phyloP scores from a whole-genome alignment of 2,888 invertebrate species.

The Pandemis cinnamomeana region DNA sequence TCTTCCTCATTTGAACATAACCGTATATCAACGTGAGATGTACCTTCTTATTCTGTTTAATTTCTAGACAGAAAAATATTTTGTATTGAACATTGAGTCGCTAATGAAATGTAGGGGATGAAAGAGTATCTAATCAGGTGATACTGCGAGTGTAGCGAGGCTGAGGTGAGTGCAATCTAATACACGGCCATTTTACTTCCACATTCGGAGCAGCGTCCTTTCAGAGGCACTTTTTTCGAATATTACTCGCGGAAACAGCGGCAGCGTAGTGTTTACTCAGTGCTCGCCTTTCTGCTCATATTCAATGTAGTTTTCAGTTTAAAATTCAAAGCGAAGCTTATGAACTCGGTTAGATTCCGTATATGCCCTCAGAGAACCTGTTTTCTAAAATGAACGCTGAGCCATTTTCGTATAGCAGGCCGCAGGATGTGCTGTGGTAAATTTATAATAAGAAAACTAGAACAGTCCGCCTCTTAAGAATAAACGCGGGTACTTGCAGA shows the following conservation, averaged over 20 bases:
- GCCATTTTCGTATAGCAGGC: constrained; percentile 52
- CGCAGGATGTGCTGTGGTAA: constrained; percentile 41
- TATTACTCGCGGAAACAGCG: constrained; percentile 66
- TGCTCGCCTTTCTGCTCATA: constrained; percentile 72
- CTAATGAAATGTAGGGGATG: neutral
- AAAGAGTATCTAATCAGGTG: neutral
- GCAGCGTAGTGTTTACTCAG: constrained; percentile 67
- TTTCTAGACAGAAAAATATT: too few relatives aligned
- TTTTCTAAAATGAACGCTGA: constrained; percentile 67
- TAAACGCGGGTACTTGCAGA: constrained; percentile 6
- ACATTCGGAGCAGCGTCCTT: constrained; percentile 59
- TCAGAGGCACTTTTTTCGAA: constrained; percentile 68
- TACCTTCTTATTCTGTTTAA: too few relatives aligned
- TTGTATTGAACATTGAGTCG: neutral
- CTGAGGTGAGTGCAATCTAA: constrained; percentile 25
- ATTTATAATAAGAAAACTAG: constrained; percentile 27
- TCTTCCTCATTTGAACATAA: neutral
- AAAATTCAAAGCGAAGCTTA: constrained; percentile 77
- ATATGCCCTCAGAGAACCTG: constrained; percentile 59
- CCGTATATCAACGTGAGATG: too few relatives aligned
- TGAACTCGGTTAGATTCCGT: constrained; percentile 72
- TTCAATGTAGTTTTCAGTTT: constrained; percentile 76
- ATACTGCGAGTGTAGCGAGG: constrained; percentile 17
- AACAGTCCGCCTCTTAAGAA: constrained; percentile 20
- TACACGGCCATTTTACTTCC: constrained; percentile 60